Evolutionary conservation across 2,797 vertebrate genomes (phyloP).

Genomic region (Xiphorhynchus erythropygius): DNA sequence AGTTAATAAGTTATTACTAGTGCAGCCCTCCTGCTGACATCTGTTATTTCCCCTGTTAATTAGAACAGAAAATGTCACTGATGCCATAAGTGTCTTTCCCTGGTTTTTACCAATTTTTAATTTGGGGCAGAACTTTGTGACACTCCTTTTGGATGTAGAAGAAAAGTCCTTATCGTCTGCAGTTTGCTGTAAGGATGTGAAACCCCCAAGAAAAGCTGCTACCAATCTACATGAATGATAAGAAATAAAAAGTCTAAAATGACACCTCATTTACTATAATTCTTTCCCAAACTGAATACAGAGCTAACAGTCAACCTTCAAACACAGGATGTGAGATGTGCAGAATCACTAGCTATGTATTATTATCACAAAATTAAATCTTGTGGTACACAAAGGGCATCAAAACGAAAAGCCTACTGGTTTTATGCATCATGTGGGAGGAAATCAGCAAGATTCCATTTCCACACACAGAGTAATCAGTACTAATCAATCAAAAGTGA

Average conservation of each 20-base stretch:
- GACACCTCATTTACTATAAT: neutral
- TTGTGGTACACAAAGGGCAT: neutral
- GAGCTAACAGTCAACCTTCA: neutral
- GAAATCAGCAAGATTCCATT: neutral
- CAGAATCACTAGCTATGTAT: neutral
- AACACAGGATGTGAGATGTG: neutral
- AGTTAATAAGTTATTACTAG: neutral
- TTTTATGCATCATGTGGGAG: neutral
- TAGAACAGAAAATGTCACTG: neutral
- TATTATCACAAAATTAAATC: neutral
- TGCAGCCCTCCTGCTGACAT: neutral
- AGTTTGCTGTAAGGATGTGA: neutral
- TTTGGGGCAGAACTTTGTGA: neutral
- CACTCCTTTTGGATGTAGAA: neutral
- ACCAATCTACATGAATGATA: accelerated
- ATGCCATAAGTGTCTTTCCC: neutral
- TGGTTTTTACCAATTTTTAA: neutral
- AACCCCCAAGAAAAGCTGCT: neutral
- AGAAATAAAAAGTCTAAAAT: neutral
- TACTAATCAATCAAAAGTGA: neutral
- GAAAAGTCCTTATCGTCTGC: neutral
- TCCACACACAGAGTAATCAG: neutral
- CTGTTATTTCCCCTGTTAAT: neutral
- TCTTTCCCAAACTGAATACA: neutral
- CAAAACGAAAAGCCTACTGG: neutral